A percentile compares a stretch with the other conserved stretches of the same genome.
Conservation (phyloP, 2,888 invertebrate species). For the Taenaris catops region DNA sequence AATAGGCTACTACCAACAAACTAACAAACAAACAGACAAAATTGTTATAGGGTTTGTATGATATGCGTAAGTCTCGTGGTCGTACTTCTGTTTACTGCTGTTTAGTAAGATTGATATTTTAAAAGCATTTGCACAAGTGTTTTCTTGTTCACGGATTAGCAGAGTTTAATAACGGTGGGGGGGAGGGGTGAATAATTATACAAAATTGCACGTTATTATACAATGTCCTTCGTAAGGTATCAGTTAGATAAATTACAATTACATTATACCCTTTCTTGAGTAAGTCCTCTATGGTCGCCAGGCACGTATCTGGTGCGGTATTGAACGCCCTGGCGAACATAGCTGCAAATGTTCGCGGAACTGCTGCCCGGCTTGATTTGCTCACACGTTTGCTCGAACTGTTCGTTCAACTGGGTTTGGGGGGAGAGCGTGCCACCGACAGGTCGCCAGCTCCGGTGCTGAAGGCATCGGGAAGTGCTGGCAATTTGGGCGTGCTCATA, state of each 20-base stretch:
- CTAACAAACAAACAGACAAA: no score
- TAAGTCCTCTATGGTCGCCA: conserved; percentile 28
- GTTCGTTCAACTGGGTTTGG: conserved; percentile 98
- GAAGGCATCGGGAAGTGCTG: conserved; percentile 96
- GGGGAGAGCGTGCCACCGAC: conserved; percentile 97
- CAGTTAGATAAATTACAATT: no score
- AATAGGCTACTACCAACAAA: background rate
- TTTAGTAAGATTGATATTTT: no score
- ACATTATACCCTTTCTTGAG: background rate
- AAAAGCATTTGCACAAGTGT: no score
- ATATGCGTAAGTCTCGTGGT: no score
- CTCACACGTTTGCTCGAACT: conserved; percentile 94
- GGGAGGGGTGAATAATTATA: no score
- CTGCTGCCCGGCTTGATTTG: conserved; percentile 90
- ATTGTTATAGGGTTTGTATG: no score
- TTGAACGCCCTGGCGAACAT: conserved; percentile 98
- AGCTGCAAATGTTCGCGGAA: conserved; percentile 95
- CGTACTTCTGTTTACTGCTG: no score
- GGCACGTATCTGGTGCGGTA: conserved; percentile 96
- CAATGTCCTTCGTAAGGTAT: no score
- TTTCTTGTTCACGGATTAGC: no score
- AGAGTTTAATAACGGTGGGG: no score
- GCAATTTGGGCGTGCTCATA: conserved; percentile 97
- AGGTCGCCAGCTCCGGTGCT: conserved; percentile 86
- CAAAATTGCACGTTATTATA: no score